Percentiles rank a stretch among this genome's conserved stretches.
phyloP scores from a whole-genome alignment of 2,888 invertebrate species.

The Hyppa rectilinea region DNA sequence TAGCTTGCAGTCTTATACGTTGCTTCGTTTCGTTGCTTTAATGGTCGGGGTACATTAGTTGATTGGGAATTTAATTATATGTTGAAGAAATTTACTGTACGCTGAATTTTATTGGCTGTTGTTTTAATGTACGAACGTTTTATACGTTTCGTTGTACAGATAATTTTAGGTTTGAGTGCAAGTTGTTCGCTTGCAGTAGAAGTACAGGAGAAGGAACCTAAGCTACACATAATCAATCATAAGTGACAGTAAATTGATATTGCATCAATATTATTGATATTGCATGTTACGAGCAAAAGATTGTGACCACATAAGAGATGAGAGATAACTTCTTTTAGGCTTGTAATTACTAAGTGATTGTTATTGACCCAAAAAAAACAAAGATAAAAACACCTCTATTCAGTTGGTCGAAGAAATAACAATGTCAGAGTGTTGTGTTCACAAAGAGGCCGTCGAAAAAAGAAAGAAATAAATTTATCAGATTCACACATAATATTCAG shows the following conservation, averaged over 20 bases:
- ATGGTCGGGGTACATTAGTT: slow-evolving; percentile 17
- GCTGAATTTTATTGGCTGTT: neutral
- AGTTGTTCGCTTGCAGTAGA: neutral
- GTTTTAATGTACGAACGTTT: neutral
- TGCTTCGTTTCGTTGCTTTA: slow-evolving; percentile 13
- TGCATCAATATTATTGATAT: slow-evolving; percentile 38
- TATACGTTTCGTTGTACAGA: neutral
- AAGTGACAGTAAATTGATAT: slow-evolving; percentile 34
- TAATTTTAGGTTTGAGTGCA: neutral
- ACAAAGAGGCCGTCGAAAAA: too few relatives aligned
- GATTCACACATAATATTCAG: too few relatives aligned
- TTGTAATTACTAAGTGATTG: neutral
- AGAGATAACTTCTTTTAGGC: slow-evolving; percentile 36
- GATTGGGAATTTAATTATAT: slow-evolving; percentile 38
- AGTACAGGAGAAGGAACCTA: neutral
- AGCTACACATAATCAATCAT: slow-evolving; percentile 37
- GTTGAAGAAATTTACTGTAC: neutral
- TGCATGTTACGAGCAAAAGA: slow-evolving; percentile 17
- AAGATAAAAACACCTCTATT: neutral
- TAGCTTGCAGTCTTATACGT: slow-evolving; percentile 25
- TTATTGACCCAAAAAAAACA: neutral
- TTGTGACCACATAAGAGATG: slow-evolving; percentile 26
- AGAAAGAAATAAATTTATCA: too few relatives aligned
- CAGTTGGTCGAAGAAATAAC: neutral
- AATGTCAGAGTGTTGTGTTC: too few relatives aligned